Base-by-base conservation (phyloP, 2,113 vertebrate genomes). In the Cochlearius cochlearius region DNA sequence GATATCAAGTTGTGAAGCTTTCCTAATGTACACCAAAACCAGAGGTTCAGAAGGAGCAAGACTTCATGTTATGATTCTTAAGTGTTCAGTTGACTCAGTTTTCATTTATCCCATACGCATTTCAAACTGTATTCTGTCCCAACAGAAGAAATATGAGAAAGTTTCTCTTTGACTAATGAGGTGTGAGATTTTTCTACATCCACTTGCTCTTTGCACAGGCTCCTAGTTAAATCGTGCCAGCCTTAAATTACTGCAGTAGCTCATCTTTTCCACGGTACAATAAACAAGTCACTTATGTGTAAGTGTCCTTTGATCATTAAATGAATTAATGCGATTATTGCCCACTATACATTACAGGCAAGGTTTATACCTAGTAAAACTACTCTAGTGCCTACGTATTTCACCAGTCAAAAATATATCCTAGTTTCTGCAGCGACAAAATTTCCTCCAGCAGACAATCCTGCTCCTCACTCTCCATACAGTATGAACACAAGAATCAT, bases 121-220 rank as follows among this genome's bases (percentile, higher is more conserved):
- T 90, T 88, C 43, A 58, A 29, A 49, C 36, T 77, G 53, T 49
- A 59, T 62, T 94, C 86, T 66, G 32, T 49, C 64, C 67, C 56
- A 69, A 27, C 8, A 90, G 58, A 85, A 91, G 14, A 94, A 85
- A 79, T 47, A 89, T 2, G 36, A 90, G 39, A 77, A 94, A 66
- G 45, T 88, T 95, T 94, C 64, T 74, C 74, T 93, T 74, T 75
- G 52, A 91, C n/a, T 80, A 93, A 63, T 21, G n/a, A 82, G 41
- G 39, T 56, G 18, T 16, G 38, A 79, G 55, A 88, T 50, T 94
- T 73, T 79, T 88, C 53, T 95, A 80, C 22, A 86, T 60, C 29
- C 18, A 90, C 68, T 58, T 76, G 27, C 50, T 83, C 74, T 86
- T 79, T 84, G 41, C 60, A 71, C 45, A 84, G 26, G n/a, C 59